Base-by-base conservation (phyloP, 2,888 invertebrate species). In the Ormyrus thymus region DNA sequence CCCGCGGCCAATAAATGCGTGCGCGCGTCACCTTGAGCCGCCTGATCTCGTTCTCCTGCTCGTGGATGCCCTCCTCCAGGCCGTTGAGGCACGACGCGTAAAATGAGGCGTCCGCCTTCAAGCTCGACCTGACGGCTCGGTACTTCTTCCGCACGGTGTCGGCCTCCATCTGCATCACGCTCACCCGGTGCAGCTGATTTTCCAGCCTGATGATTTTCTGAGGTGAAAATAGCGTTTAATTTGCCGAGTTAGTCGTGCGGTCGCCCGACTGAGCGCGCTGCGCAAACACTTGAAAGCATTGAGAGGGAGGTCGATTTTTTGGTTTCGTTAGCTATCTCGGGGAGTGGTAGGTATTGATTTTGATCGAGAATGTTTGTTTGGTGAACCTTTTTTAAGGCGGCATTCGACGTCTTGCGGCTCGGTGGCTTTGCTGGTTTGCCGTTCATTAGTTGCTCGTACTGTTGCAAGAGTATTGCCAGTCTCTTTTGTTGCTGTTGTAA, bases 161-260 rank as follows among this genome's bases (percentile, higher is more conserved):
- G 0, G 96, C 95, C 89, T 96, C 96, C 86, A 95, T 94, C 92
- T 95, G 94, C 90, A 96, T 95, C 51, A 96, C 94, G 74, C 95
- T 93, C 0, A 95, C 93, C 80, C 95, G 94, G 86, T 96, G 95
- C 79, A 96, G 94, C 87, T 95, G 94, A 86, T 96, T 96, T 89
- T 96, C 96, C 82, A 96, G 89, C 83, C 94, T 93, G 6, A 94
- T 86, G 61, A 91, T 89, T 86, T 89, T 87, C 91, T 91, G 82
- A 8, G 74, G 61, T 11, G 75, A 62, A 74, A 74, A 71, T 69
- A 50, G 8, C 61, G 62, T 58, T 56, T n/a, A 11, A 7, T 7
- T 29, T 29, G 29, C 29, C 29, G 29, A 29, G 29, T 29, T 29
- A 29, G 29, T 29, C 29, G 29, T 29, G 29, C 29, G 29, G 29